phyloP scores from a whole-genome alignment of 1,140 invertebrate genomes.

The Zophobas morio region DNA sequence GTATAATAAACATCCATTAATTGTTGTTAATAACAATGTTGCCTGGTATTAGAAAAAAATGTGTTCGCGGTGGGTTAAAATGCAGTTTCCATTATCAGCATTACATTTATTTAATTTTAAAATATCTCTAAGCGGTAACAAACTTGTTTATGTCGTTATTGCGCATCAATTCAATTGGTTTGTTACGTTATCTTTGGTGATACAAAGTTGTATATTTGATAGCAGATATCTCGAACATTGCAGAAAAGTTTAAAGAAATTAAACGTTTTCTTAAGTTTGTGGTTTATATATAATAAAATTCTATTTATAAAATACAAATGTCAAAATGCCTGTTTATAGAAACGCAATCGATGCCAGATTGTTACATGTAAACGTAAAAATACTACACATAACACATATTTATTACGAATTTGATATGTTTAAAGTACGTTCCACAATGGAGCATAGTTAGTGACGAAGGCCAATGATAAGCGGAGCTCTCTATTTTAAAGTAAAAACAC shows the following conservation, averaged over 20 bases:
- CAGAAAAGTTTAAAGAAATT: conserved; percentile 14
- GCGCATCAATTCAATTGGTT: conserved; percentile 44
- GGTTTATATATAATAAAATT: conserved; percentile 11
- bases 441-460: conserved; percentile 7
- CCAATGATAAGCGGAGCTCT: conserved; percentile 13
- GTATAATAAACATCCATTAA: too few species aligned
- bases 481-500: conserved; percentile 14
- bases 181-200: conserved; percentile 36
- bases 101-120: conserved; percentile 3
- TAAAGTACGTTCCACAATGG: neutral
- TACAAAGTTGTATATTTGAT: conserved; percentile 31
- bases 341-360: conserved; percentile 13
- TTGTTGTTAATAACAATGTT: too few species aligned
- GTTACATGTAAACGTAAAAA: neutral
- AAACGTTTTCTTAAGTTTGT: neutral
- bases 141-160: conserved; percentile 44
- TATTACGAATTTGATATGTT: neutral
- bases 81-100: neutral
- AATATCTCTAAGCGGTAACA: conserved; percentile 27
- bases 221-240: conserved; percentile 26
- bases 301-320: conserved; percentile 5
- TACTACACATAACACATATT: too few species aligned
- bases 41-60: neutral
- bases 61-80: neutral
- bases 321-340: conserved; percentile 9